Evolutionary conservation across 2,797 vertebrate genomes (phyloP).

Genomic region (Gymnoscopelus braueri): DNA sequence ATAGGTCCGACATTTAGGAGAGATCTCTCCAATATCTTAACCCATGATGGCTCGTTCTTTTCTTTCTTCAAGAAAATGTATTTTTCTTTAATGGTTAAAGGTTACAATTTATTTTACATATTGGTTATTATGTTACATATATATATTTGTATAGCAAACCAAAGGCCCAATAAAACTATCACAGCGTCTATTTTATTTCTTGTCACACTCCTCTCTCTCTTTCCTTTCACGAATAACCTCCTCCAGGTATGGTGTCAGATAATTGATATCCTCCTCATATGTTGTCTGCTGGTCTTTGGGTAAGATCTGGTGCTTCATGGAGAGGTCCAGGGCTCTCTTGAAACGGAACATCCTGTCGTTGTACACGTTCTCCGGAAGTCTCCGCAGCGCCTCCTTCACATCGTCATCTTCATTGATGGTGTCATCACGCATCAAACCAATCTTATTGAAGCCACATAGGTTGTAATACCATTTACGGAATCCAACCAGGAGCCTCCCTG

Average conservation of each 20-base stretch:
- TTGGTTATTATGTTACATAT: not conserved
- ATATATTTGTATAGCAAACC: conserved; percentile 24
- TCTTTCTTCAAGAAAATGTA: conserved; percentile 57
- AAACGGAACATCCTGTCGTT: conserved; percentile 92
- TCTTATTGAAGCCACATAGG: conserved; percentile 92
- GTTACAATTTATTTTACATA: conserved; percentile 78
- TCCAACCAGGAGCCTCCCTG: conserved; percentile 77
- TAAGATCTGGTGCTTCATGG: conserved; percentile 88
- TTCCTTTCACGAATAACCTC: conserved; percentile 92
- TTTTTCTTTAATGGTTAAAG: conserved; percentile 70
- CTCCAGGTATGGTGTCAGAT: conserved; percentile 89
- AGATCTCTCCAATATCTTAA: too few relatives aligned
- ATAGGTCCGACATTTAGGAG: too few relatives aligned
- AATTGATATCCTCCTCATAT: conserved; percentile 88
- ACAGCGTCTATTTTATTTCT: conserved; percentile 80
- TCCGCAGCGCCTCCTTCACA: conserved; percentile 87
- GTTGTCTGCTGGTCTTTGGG: conserved; percentile 91
- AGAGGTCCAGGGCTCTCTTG: conserved; percentile 91
- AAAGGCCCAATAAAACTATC: conserved; percentile 25
- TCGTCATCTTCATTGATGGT: conserved; percentile 83
- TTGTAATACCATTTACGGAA: conserved; percentile 91
- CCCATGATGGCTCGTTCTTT: not conserved
- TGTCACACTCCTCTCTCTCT: conserved; percentile 91
- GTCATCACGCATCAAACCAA: conserved; percentile 91
- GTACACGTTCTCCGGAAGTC: conserved; percentile 87